phyloP scores from a whole-genome alignment of 2,888 invertebrate genomes.

The Halocaridina rubra region DNA sequence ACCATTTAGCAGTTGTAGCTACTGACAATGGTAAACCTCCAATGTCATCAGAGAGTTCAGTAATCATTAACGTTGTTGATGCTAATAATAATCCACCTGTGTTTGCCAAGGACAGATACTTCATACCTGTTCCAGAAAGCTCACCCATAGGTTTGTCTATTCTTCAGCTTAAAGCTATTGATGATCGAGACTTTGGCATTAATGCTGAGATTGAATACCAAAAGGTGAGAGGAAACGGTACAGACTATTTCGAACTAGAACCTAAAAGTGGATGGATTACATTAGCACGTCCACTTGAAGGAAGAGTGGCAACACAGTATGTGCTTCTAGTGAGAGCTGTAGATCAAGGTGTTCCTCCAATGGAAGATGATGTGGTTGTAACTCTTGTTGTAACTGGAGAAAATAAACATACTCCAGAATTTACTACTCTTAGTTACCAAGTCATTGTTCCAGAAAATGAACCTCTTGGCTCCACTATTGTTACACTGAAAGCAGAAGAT shows the following conservation, averaged over 20 bases:
- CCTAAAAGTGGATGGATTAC: constrained; percentile 76
- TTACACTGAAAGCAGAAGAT: constrained; percentile 87
- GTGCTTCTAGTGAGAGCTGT: constrained; percentile 79
- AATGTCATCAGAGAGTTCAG: constrained; percentile 87
- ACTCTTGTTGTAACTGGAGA: constrained; percentile 86
- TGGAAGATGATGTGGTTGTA: constrained; percentile 80
- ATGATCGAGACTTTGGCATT: constrained; percentile 68
- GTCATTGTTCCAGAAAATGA: constrained; percentile 93
- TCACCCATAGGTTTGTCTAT: constrained; percentile 61
- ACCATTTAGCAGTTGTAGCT: constrained; percentile 88
- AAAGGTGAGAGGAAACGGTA: constrained; percentile 67
- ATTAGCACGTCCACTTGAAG: constrained; percentile 74
- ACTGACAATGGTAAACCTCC: constrained; percentile 96
- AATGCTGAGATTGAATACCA: constrained; percentile 68
- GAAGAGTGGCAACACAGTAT: constrained; percentile 72
- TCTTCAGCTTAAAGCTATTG: constrained; percentile 64
- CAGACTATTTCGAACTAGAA: constrained; percentile 67
- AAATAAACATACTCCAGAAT: constrained; percentile 83
- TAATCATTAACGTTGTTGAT: constrained; percentile 89
- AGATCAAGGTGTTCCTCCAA: constrained; percentile 90
- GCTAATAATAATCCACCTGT: constrained; percentile 91
- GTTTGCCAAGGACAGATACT: constrained; percentile 76
- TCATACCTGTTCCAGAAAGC: constrained; percentile 83
- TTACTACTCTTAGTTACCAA: constrained; percentile 84
- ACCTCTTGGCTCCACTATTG: constrained; percentile 84